These are phyloP conservation scores for Eleginops maclovinus DNA, from an alignment of 2,113 vertebrate species.

Conservation along the genomic window DNA sequence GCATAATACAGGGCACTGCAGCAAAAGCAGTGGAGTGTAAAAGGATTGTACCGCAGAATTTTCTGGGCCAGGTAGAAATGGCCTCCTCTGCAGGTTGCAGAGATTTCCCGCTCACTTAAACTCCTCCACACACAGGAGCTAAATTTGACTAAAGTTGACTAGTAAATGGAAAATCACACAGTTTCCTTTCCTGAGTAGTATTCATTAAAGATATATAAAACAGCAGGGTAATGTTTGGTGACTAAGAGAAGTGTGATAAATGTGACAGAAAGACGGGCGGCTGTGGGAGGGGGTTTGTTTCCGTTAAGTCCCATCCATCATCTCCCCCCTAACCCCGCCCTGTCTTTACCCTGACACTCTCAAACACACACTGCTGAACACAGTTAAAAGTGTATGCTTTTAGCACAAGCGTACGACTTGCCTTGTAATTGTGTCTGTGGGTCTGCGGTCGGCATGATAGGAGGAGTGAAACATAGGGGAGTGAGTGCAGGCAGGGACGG, in stretches of 20 bases:
- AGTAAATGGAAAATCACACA: neutral
- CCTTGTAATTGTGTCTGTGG: slow-evolving; percentile 56
- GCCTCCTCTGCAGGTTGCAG: slow-evolving; percentile 64
- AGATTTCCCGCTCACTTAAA: slow-evolving; percentile 47
- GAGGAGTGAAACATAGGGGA: slow-evolving; percentile 48
- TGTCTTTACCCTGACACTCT: slow-evolving; percentile 7
- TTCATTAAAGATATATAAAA: slow-evolving; percentile 31
- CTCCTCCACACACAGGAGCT: slow-evolving; percentile 37
- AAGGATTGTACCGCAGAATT: slow-evolving; percentile 70
- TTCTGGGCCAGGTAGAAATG: slow-evolving; percentile 66
- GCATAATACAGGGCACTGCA: slow-evolving; percentile 76
- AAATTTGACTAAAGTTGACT: slow-evolving; percentile 27
- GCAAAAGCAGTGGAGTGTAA: slow-evolving; percentile 76
- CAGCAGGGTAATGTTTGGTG: neutral
- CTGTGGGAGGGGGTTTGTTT: slow-evolving; percentile 34
- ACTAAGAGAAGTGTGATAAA: neutral
- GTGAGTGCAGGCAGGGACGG: slow-evolving; percentile 44
- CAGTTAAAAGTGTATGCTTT: slow-evolving; percentile 53
- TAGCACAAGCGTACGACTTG: slow-evolving; percentile 44
- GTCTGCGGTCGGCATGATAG: slow-evolving; percentile 51
- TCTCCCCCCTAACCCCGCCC: neutral
- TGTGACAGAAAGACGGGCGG: slow-evolving; percentile 27
- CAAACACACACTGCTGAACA: slow-evolving; percentile 17
- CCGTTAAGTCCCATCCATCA: slow-evolving; percentile 37
- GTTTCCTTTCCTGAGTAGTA: neutral